These are phyloP conservation scores for Helicoverpa assulta DNA, from an alignment of 2,888 invertebrate species.

Conservation along the genomic window DNA sequence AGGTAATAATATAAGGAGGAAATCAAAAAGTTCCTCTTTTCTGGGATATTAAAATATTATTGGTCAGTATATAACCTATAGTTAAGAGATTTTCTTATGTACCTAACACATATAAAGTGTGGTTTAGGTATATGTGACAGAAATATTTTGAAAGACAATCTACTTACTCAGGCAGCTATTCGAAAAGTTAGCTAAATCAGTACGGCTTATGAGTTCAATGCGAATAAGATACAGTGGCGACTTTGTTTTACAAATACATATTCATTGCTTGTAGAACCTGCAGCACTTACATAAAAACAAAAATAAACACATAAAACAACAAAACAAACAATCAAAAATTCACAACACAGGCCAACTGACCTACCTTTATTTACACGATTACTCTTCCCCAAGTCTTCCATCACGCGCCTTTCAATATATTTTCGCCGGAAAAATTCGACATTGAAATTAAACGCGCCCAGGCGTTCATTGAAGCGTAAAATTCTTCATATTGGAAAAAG, in stretches of 20 bases:
- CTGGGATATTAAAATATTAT: too few relatives aligned
- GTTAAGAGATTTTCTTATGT: too few relatives aligned
- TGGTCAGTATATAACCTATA: too few relatives aligned
- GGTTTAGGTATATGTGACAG: constrained; percentile 22
- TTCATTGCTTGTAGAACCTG: too few relatives aligned
- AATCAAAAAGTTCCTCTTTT: constrained; percentile 28
- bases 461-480: constrained; percentile 59
- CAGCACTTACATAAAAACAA: too few relatives aligned
- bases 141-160: constrained; percentile 24
- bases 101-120: too few relatives aligned
- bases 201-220: too few relatives aligned
- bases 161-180: background rate
- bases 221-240: too few relatives aligned
- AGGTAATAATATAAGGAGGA: constrained; percentile 41
- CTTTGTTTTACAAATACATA: too few relatives aligned
- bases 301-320: background rate
- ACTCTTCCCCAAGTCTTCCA: constrained; percentile 48
- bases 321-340: constrained; percentile 20
- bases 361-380: constrained; percentile 38
- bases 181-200: too few relatives aligned
- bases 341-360: constrained; percentile 20
- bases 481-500: constrained; percentile 71
- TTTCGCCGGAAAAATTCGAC: constrained; percentile 54
- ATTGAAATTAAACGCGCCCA: constrained; percentile 64
- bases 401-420: constrained; percentile 49